A percentile compares a stretch with the other conserved stretches of the same genome.
Conservation (phyloP, 2,797 vertebrate species). For the Danio albolineatus region DNA sequence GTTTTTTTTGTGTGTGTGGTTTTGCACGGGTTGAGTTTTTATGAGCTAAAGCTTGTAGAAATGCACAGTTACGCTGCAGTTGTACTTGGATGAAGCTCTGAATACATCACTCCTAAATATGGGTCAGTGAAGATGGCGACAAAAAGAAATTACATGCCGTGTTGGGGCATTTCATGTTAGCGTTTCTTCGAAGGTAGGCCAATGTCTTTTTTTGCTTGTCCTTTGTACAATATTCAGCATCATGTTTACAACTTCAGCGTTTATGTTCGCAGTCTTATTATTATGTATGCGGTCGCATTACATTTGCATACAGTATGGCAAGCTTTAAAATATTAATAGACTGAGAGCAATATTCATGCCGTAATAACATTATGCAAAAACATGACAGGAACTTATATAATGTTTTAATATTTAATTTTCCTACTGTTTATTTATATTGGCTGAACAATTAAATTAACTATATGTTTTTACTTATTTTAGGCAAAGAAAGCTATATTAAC, state of each 20-base stretch:
- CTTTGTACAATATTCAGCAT: not conserved
- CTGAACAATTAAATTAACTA: not conserved
- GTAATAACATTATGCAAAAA: not conserved
- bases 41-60: slow-evolving; percentile 39
- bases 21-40: slow-evolving; percentile 37
- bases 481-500: not conserved
- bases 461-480: not conserved
- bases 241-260: not conserved
- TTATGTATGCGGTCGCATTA: not conserved
- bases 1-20: not conserved
- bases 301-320: not conserved
- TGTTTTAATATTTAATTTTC: too few species aligned
- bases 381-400: not conserved
- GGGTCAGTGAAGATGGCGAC: slow-evolving; percentile 33
- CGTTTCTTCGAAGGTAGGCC: slow-evolving; percentile 26
- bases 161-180: slow-evolving; percentile 8
- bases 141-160: slow-evolving; percentile 2
- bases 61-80: slow-evolving; percentile 40
- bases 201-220: not conserved
- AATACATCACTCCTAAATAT: slow-evolving; percentile 34
- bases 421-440: not conserved
- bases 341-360: not conserved
- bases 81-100: slow-evolving; percentile 18
- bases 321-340: not conserved
- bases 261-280: not conserved